phyloP scores from a whole-genome alignment of 2,888 invertebrate species.

The Scaptomyza parva region DNA sequence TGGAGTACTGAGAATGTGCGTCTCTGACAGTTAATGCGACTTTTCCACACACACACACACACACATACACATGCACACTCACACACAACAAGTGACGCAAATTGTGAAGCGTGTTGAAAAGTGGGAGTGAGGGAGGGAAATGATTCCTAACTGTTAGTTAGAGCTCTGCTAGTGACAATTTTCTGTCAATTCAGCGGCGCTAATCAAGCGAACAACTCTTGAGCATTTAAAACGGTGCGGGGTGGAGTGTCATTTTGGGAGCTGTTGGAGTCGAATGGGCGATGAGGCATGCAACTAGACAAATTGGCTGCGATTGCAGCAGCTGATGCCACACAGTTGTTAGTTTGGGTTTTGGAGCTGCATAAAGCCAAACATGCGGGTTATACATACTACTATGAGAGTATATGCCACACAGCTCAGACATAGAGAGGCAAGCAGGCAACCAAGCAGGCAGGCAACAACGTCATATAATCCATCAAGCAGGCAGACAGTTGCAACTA shows the following conservation, averaged over 20 bases:
- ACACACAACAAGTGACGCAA: slow-evolving; percentile 70
- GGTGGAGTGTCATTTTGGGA: slow-evolving; percentile 23
- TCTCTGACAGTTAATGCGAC: slow-evolving; percentile 45
- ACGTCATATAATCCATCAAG: slow-evolving; percentile 72
- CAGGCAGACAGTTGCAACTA: slow-evolving; percentile 61
- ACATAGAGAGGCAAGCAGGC: slow-evolving; percentile 10
- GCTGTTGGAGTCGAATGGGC: slow-evolving; percentile 1
- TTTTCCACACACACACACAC: slow-evolving; percentile 46
- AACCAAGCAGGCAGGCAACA: slow-evolving; percentile 10
- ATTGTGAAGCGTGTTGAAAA: slow-evolving; percentile 54
- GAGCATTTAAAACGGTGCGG: slow-evolving; percentile 69
- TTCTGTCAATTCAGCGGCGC: slow-evolving; percentile 77
- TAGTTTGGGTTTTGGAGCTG: slow-evolving; percentile 14
- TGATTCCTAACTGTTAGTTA: not conserved
- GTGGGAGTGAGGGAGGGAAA: not conserved
- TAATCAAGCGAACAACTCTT: slow-evolving; percentile 69
- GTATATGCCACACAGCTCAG: slow-evolving; percentile 18
- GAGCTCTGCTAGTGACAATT: slow-evolving; percentile 64
- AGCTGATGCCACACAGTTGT: slow-evolving; percentile 13
- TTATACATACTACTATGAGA: not conserved
- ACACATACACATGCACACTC: slow-evolving; percentile 49
- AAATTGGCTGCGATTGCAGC: slow-evolving; percentile 70
- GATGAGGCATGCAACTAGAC: slow-evolving; percentile 47
- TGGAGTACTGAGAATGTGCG: not conserved
- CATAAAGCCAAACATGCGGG: slow-evolving; percentile 67